Evolutionary conservation across 1,140 invertebrate genomes (phyloP).

Genomic region (Lycorma delicatula): DNA sequence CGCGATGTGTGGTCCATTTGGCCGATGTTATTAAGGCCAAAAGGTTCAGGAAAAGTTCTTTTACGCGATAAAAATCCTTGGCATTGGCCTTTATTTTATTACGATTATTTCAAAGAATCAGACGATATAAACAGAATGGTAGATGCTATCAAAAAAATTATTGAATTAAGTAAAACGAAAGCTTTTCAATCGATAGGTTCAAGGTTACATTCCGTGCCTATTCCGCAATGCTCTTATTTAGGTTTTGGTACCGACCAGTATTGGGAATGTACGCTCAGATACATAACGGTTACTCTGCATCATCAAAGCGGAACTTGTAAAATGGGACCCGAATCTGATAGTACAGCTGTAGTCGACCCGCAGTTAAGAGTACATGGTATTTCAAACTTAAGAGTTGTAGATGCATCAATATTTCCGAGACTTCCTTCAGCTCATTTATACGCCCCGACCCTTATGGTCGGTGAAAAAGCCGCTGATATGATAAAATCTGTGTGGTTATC

Average conservation of each 20-base stretch:
- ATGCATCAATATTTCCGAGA: conserved; percentile 65
- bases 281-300: conserved; percentile 53
- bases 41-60: conserved; percentile 57
- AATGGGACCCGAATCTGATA: conserved; percentile 62
- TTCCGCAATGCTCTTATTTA: conserved; percentile 47
- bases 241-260: conserved; percentile 53
- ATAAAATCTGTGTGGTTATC: conserved; percentile 52
- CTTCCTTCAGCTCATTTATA: conserved; percentile 64
- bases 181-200: conserved; percentile 50
- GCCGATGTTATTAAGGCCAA: conserved; percentile 64
- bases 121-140: conserved; percentile 56
- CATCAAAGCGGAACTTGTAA: conserved; percentile 44
- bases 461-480: conserved; percentile 73
- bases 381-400: conserved; percentile 58
- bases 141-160: conserved; percentile 52
- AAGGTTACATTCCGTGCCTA: conserved; percentile 43
- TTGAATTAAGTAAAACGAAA: conserved; percentile 48
- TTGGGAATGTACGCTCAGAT: conserved; percentile 61
- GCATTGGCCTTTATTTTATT: conserved; percentile 60
- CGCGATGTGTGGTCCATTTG: conserved; percentile 55
- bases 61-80: conserved; percentile 61
- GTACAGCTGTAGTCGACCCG: conserved; percentile 61
- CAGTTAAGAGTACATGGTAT: conserved; percentile 60
- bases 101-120: conserved; percentile 59
- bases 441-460: conserved; percentile 73